phyloP scores from a whole-genome alignment of 2,888 invertebrate species.

The Diarsia dahlii region DNA sequence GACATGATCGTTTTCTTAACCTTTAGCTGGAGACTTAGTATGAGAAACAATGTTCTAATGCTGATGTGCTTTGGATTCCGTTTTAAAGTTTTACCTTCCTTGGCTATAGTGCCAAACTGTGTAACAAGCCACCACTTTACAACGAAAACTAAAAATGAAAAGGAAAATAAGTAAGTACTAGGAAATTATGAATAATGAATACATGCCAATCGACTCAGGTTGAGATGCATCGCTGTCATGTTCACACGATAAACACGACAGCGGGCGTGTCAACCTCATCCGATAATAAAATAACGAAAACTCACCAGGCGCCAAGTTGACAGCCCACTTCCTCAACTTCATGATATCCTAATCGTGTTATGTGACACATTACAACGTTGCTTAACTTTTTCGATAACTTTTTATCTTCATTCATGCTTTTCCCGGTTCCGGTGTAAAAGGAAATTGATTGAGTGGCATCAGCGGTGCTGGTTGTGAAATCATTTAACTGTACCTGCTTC shows the following conservation, averaged over 20 bases:
- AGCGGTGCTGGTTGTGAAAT: not conserved
- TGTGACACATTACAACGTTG: slow-evolving; percentile 26
- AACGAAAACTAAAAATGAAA: not conserved
- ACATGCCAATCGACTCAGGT: slow-evolving; percentile 50
- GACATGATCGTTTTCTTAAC: no score
- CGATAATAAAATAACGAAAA: slow-evolving; percentile 59
- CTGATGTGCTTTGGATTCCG: no score
- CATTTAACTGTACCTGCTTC: not conserved
- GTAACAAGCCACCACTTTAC: not conserved
- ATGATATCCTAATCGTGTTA: slow-evolving; percentile 69
- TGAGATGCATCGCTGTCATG: slow-evolving; percentile 63
- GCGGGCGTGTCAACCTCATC: slow-evolving; percentile 47
- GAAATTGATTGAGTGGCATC: not conserved
- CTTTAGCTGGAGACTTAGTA: no score
- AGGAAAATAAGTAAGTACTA: slow-evolving; percentile 9
- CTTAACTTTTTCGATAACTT: slow-evolving; percentile 42
- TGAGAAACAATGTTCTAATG: no score
- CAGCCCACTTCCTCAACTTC: slow-evolving; percentile 60
- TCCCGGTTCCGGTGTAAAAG: slow-evolving; percentile 15
- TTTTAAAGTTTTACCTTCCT: not conserved
- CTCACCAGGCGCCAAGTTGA: slow-evolving; percentile 65
- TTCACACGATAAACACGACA: slow-evolving; percentile 60
- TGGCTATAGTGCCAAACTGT: not conserved
- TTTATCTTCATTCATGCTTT: slow-evolving; percentile 29
- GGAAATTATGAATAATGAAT: slow-evolving; percentile 50